Conservation (phyloP, 37 sponge, comb jelly and placozoan species). For the Ephydatia muelleri region DNA sequence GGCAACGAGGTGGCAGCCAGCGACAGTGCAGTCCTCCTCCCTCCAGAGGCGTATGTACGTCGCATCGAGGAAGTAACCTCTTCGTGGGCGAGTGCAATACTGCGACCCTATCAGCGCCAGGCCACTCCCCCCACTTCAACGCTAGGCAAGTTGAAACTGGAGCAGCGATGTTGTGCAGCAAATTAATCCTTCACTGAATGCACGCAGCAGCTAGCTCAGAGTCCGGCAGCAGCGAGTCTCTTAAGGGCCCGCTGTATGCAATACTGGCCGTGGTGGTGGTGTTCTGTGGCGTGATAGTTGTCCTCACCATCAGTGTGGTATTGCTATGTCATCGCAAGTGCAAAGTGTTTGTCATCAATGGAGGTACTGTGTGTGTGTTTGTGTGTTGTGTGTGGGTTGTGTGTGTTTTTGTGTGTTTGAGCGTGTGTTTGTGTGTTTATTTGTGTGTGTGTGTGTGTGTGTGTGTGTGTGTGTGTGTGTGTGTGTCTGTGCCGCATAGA, state of each 20-base stretch:
- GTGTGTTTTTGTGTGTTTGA: not conserved
- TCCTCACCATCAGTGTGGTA: constrained; percentile 24
- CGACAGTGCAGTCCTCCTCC: not conserved
- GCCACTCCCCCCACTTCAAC: not conserved
- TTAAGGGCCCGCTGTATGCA: constrained; percentile 17
- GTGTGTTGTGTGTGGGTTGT: not conserved
- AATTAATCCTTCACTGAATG: not conserved
- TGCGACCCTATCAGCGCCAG: not conserved
- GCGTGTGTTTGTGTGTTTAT: not conserved
- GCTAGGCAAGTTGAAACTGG: not conserved
- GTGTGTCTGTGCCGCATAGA: not conserved
- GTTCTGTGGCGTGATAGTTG: constrained; percentile 4
- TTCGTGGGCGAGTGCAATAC: not conserved
- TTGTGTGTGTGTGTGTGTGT: not conserved
- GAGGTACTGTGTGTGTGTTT: not conserved
- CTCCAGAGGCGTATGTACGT: not conserved
- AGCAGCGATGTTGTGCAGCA: not conserved
- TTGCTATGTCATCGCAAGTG: constrained; percentile 24
- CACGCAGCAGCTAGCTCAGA: not conserved
- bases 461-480: not conserved
- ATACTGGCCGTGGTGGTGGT: constrained; percentile 34
- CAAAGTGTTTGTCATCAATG: not conserved
- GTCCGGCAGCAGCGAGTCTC: not conserved
- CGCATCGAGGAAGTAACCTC: not conserved
- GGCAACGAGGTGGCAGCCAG: not conserved